Base-by-base conservation (phyloP, 2,113 vertebrate genomes). In the Sciurus niger region DNA sequence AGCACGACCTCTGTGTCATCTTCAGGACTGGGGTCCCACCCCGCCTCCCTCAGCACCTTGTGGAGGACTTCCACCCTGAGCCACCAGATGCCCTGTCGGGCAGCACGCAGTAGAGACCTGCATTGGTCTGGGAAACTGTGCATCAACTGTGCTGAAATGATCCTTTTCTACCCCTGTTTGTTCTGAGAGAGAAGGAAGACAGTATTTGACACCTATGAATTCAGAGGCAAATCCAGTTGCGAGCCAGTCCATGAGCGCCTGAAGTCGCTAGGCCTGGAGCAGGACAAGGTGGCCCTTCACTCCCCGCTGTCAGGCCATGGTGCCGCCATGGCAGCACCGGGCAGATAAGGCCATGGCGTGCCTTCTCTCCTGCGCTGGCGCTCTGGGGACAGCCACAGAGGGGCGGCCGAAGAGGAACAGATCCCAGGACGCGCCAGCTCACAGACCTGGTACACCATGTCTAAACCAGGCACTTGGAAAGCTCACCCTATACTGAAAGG, bases 381-480 rank as follows among this genome's bases (percentile, higher is more conserved):
- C 0, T 0, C 93, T 90, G 94, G 90, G 88, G 93, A 92, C 77
- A 55, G 84, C 94, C 72, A 65, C 40, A 91, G 90, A 98, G 98
- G 96, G 97, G 96, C 96, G 65, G n/a, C 77, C 67, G 83, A 84
- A 85, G 94, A 60, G 77, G 82, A 80, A 65, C 77, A 88, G 96
- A 93, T 72, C 91, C 87, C 82, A 96, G 90, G 89, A 92, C 77
- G 34, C 87, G 96, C 88, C 98, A 84, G 89, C 82, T 96, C 89
- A 89, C 97, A 90, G 89, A 92, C 93, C 96, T 83, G 94, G 97
- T 97, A 87, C 48, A 55, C 91, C 92, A 96, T 0, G 72, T 93
- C 97, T 94, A 17, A 80, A 96, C 97, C 97, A 91, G 95, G 95
- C 98, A 93, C 96, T 98, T 98, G 96, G 97, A 97, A 97, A 97